phyloP scores from a whole-genome alignment of 2,113 vertebrate species.

The Elanus axillaris region DNA sequence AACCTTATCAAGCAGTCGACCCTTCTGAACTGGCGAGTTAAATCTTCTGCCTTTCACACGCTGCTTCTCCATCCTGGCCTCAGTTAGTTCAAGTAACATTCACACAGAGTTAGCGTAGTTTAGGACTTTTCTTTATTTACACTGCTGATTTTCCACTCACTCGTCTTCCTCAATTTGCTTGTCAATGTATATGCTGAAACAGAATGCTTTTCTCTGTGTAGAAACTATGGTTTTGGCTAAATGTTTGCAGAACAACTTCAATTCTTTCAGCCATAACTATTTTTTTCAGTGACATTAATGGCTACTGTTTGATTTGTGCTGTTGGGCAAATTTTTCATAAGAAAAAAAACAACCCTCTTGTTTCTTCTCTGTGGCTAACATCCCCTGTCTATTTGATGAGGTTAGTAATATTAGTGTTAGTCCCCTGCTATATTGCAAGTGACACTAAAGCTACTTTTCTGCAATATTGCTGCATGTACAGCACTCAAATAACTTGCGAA shows the following conservation, averaged over 20 bases:
- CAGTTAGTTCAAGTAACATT: not conserved
- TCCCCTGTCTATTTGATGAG: not conserved
- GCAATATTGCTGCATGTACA: not conserved
- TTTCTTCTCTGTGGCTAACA: not conserved
- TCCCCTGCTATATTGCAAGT: not conserved
- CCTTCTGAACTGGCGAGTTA: not conserved
- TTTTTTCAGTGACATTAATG: not conserved
- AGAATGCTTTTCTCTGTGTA: not conserved
- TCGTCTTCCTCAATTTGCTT: not conserved
- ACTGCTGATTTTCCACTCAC: not conserved
- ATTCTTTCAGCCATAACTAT: not conserved
- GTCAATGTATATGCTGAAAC: not conserved
- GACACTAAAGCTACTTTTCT: not conserved
- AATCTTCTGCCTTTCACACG: not conserved
- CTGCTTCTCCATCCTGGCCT: not conserved
- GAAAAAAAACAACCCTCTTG: not conserved
- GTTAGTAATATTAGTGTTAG: not conserved
- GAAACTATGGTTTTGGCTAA: not conserved
- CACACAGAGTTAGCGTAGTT: not conserved
- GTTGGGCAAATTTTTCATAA: not conserved
- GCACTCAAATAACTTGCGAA: not conserved
- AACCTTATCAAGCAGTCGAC: not conserved
- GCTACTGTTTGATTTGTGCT: not conserved
- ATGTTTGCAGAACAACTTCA: not conserved
- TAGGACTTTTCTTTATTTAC: not conserved